Evolutionary conservation across 2,797 vertebrate species (phyloP), one percentile per base, ranked within the genome.

Genomic region (Rhinogobio ventralis): DNA sequence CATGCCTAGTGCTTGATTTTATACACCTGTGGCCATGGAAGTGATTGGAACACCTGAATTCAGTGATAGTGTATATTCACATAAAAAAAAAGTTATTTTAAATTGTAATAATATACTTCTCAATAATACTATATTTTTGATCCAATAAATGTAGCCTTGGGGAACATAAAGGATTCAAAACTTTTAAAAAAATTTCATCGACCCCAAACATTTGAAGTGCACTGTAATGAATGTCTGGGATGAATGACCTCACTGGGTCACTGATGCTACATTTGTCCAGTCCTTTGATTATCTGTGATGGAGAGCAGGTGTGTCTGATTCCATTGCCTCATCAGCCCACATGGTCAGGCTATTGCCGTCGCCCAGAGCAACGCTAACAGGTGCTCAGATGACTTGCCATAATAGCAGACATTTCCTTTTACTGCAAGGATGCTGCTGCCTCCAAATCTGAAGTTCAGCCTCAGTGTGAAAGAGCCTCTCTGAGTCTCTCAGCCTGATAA

Each of bases 241-340:
- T 15, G 7, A 76, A 57, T 76, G 33, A 57, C 74, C 25, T 75
- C 28, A 53, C 28, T 55, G 28, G 9, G 30, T 57, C 73, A 57
- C 51, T 7, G 11, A n/a, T 45, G 68, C 5, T 71, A 23, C 39
- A n/a, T 25, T 45, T 45, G 68, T 71, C 39, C 68, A 57, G 74
- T 17, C 20, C 51, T 76, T 76, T 76, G 51, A 76, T 76, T 23
- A 57, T 57, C 30, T 39, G 51, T 39, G 51, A 76, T 39, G 33
- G 74, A 76, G 73, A 76, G 30, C 73, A 76, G 51, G 73, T 39
- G 53, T 57, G 74, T 76, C 13, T 36, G 49, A 53, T 72, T 23
- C 49, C 72, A 36, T 1, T 2, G 5, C 23, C 72, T 33, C 72
- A 53, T 74, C 49, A 23, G 28, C 19, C 2, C 46, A 53, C 72